Evolutionary conservation across 2,797 vertebrate species (phyloP), one percentile per base, ranked within the genome.

Genomic region (Pipistrellus pygmaeus): DNA sequence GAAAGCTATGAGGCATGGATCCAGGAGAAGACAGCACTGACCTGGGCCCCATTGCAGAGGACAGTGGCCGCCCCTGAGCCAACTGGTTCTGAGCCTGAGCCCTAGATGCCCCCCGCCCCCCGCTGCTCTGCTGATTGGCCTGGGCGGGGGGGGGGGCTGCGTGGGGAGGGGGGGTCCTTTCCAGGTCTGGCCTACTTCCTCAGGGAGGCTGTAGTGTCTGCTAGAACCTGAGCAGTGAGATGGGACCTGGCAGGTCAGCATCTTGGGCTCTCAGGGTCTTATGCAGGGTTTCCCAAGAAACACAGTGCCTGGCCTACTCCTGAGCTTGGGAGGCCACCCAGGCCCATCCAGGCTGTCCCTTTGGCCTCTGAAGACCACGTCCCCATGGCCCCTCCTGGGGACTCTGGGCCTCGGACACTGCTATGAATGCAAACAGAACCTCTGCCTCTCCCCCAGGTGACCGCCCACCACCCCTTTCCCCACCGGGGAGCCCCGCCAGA

Each of bases 111-210:
- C 51, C 51, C 51, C 38, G 60, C 12, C 53, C 8, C 14, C 48
- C 20, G 23, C 7, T 21, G 1, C n/a, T 71, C 85, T 82, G 57
- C 41, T 46, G 30, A 41, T 20, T 15, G 30, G 75, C 30, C 38
- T 38, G 18, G 32, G 25, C 6, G 6, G 32, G 27, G 3, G 35
- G 38, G 38, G 38, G 6, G 32, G 27, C 5, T 23, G 18, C 27
- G 20, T 27, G 9, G 23, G 20, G 14, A n/a, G 6, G 1, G 6
- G 2, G 46, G 11, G 17, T 4, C 0, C 44, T 46, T 14, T 41
- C 38, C 1, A 21, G 20, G 11, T 38, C 13, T 57, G 83, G 55
- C 15, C 9, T 4, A n/a, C 17, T 20, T 89, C 85, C 71, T 75
- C 9, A 48, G 38, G 41, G 48, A 8, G 48, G 30, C 13, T 17